Base-by-base conservation (phyloP, 2,888 invertebrate genomes). In the Clanis bilineata region DNA sequence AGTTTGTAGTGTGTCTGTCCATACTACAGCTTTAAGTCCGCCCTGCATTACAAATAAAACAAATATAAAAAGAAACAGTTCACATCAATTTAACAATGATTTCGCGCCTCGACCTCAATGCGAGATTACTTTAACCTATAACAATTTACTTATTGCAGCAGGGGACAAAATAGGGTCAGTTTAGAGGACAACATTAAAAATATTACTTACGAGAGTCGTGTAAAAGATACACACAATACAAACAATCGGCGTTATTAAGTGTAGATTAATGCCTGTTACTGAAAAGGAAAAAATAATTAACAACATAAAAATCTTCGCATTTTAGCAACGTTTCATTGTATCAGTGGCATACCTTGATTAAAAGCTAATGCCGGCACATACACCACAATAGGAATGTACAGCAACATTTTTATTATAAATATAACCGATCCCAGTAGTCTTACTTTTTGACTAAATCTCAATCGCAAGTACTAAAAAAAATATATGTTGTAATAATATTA, bases 171-270 rank as follows among this genome's bases (percentile, higher is more conserved):
- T 73, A 51, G 51, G 32, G 28, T 32, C 51, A 32, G 28, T 51
- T 28, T 32, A 44, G 32, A 58, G 32, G 22, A 45, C 43, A 28
- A 32, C 43, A 57, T 57, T 22, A 56, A 39, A 39, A 21, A 56
- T 1, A 10, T 57, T 59, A 56, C 95, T 95, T 90, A 97, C 97
- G 83, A 97, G 83, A 63, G 97, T 96, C 0, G 98, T 98, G 86
- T 98, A 98, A 88, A 98, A 97, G 68, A 97, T 98, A 88, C 97
- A 97, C n/a, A 97, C 96, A 39, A 96, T 85, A 82, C 97, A 97
- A 1, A 97, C 96, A 23, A 96, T 93, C 0, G 96, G 94, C 10
- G 97, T 95, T 28, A 97, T 95, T 66, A 96, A 86, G 87, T 97
- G 97, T 32, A 97, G 90, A 71, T 96, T 95, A 62, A 97, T 93